Base-by-base conservation (phyloP, 2,888 invertebrate species). In the Epinotia brunnichana region DNA sequence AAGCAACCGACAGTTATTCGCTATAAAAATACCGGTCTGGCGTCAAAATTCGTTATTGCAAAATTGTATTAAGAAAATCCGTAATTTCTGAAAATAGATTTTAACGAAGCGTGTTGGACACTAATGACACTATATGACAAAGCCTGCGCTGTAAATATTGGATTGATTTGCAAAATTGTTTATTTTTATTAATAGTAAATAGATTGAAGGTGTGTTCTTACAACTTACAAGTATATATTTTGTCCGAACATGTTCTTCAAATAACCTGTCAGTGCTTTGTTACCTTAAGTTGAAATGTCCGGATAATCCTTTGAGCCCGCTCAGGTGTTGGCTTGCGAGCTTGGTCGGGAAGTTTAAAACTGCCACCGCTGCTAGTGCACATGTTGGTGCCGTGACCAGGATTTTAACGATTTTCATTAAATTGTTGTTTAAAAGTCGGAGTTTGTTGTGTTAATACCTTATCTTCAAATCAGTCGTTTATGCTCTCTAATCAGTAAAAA, bases 341-440 rank as follows among this genome's bases (percentile, higher is more conserved):
- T 67, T 57, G 21, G 62, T 44, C 41, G 24, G n/a, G 7, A 51
- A 63, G 21, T 64, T 70, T 64, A 64, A 59, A 70, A 59, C 64
- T 70, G 64, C 44, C 24, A 39, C 44, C 24, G 24, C 64, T 19
- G 13, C 35, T 29, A 3, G 21, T 48, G 19, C 54, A 54, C 64
- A 69, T 24, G 48, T 41, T 54, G 61, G 61, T 69, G 61, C 53
- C 69, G 69, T 61, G 60, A 54, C 60, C 53, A 61, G 69, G 53
- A 54, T 54, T 54, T 51, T 41, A 41, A 60, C 17, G 24, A 21
- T 54, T 64, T 35, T 62, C 29, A 51, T 48, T 61, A 21, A 61
- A 61, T 44, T 61, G 2, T 15, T 44, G 61, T 61, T 61, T 61
- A 21, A 19, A 44, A 61, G 51, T 24, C 15, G 21, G 24, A n/a